Conservation (phyloP, 2,797 vertebrate species). For the Molossus molossus region DNA sequence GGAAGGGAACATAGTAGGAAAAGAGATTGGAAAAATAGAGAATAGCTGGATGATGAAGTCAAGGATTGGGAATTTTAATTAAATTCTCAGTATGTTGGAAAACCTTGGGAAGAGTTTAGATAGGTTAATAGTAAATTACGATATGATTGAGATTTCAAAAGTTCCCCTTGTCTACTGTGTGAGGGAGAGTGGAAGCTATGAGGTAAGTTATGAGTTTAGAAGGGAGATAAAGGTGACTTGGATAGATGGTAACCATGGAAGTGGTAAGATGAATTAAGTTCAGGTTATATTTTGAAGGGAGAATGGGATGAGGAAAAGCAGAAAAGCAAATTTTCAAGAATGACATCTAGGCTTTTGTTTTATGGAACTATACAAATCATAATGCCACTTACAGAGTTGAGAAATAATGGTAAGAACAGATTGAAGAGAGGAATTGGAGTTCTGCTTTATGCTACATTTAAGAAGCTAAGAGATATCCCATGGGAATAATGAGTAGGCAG, state of each 20-base stretch:
- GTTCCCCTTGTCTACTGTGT: neutral
- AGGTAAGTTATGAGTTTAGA: neutral
- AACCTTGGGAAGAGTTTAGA: neutral
- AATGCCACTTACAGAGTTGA: neutral
- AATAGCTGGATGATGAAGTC: neutral
- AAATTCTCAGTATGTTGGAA: neutral
- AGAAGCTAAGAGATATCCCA: neutral
- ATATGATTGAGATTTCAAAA: neutral
- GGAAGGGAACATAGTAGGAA: constrained; percentile 19
- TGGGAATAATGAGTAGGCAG: neutral
- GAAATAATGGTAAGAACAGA: neutral
- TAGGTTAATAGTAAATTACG: neutral
- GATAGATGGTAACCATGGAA: neutral
- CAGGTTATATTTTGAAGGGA: neutral
- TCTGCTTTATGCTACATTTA: neutral
- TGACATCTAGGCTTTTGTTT: neutral
- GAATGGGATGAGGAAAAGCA: neutral
- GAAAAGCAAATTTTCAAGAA: neutral
- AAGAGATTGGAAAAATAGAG: neutral
- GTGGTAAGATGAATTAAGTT: neutral
- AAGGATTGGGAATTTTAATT: neutral
- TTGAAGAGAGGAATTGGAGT: neutral
- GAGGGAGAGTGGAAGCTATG: neutral
- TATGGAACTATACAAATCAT: neutral
- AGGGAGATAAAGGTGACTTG: neutral